A percentile compares a stretch with the other conserved stretches of the same genome.
These are phyloP conservation scores for Xenops minutus DNA, from an alignment of 2,797 vertebrate genomes.

Conservation along the genomic window DNA sequence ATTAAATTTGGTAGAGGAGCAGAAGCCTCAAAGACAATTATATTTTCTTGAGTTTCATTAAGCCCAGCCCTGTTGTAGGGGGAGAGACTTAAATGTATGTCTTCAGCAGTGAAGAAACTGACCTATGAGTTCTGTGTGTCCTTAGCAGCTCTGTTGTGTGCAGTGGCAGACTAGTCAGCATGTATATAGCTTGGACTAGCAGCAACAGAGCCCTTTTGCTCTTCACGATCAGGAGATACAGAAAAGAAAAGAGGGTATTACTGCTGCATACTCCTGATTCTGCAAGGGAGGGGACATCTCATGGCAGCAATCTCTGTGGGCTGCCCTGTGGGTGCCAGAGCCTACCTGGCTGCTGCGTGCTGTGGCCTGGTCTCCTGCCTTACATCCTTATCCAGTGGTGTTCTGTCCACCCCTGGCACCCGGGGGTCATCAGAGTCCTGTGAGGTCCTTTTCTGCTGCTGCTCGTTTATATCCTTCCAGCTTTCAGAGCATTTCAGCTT, in stretches of 20 bases:
- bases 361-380: not conserved
- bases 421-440: not conserved
- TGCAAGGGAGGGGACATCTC: not conserved
- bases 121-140: fast-evolving
- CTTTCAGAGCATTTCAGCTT: not conserved
- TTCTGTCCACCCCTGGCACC: not conserved
- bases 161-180: not conserved
- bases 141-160: not conserved
- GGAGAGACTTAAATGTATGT: not conserved
- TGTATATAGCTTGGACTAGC: not conserved
- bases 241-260: not conserved
- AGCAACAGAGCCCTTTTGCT: not conserved
- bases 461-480: not conserved
- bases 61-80: not conserved
- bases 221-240: not conserved
- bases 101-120: not conserved
- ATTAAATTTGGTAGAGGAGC: not conserved
- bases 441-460: not conserved
- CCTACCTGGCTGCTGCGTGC: not conserved
- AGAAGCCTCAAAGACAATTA: not conserved
- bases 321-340: not conserved
- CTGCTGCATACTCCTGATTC: not conserved
- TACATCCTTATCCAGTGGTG: not conserved
- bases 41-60: not conserved
- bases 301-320: not conserved